These are phyloP conservation scores for Contarinia nasturtii DNA, from an alignment of 1,140 invertebrate genomes.

Conservation along the genomic window DNA sequence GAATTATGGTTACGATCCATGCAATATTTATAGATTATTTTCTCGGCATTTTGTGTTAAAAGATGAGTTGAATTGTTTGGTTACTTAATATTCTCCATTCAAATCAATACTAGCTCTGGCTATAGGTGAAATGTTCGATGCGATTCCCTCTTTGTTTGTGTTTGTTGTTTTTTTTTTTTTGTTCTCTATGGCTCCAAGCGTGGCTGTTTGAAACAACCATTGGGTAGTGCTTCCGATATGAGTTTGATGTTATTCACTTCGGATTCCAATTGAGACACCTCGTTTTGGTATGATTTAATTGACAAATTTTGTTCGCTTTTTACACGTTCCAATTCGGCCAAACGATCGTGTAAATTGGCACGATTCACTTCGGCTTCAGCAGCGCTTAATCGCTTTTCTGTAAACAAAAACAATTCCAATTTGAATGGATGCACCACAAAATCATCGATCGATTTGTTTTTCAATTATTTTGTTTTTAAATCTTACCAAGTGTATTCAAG, in stretches of 20 bases:
- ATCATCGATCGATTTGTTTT: neutral
- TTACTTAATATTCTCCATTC: no score
- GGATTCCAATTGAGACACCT: conserved; percentile 45
- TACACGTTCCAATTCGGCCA: conserved; percentile 47
- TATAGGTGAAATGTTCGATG: neutral
- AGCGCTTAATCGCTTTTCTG: conserved; percentile 47
- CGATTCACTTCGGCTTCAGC: conserved; percentile 54
- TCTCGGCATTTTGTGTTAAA: no score
- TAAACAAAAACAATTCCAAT: no score
- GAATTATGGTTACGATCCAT: no score
- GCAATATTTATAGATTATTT: no score
- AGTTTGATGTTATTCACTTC: conserved; percentile 78
- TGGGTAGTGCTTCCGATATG: conserved; percentile 64
- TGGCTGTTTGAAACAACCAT: conserved; percentile 58
- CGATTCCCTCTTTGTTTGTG: neutral
- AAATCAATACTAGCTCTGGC: no score
- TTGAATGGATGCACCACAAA: neutral
- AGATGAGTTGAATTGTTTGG: no score
- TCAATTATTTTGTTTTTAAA: neutral
- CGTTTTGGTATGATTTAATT: conserved; percentile 65
- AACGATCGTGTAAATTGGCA: conserved; percentile 55
- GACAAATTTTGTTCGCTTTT: conserved; percentile 55
- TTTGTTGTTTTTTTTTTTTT: neutral
- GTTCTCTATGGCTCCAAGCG: conserved; percentile 33
- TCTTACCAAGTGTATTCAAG: conserved; percentile 37